Conservation (phyloP, 2,113 vertebrate genomes). For the Hemiscyllium ocellatum region DNA sequence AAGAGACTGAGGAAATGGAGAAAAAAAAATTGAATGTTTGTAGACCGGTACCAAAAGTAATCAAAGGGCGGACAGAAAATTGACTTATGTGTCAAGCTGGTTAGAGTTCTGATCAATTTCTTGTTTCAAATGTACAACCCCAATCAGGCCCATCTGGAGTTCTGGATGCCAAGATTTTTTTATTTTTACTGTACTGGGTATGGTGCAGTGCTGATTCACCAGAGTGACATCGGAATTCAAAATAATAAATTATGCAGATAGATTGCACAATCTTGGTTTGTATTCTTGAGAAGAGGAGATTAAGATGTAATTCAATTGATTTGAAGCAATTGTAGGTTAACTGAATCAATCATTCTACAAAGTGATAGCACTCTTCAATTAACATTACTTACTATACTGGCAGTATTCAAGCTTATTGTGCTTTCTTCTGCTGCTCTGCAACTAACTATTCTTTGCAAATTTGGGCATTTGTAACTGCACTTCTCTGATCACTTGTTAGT, state of each 20-base stretch:
- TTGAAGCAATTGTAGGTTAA: neutral
- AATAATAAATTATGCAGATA: neutral
- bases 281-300: neutral
- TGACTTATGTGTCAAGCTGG: neutral
- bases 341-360: neutral
- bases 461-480: neutral
- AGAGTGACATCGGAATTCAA: neutral
- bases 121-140: neutral
- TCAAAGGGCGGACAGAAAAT: neutral
- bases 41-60: neutral
- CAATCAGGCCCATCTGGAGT: neutral
- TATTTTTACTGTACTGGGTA: neutral
- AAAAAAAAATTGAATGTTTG: neutral
- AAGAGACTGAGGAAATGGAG: neutral
- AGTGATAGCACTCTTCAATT: neutral
- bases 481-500: neutral
- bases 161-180: neutral
- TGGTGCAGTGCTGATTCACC: neutral
- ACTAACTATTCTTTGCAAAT: neutral
- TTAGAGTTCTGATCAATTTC: neutral
- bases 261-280: neutral
- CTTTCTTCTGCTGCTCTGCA: neutral
- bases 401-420: neutral
- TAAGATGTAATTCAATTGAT: neutral
- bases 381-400: neutral